These are phyloP conservation scores for Phasianus colchicus DNA, from an alignment of 2,113 vertebrate species.

Conservation along the genomic window DNA sequence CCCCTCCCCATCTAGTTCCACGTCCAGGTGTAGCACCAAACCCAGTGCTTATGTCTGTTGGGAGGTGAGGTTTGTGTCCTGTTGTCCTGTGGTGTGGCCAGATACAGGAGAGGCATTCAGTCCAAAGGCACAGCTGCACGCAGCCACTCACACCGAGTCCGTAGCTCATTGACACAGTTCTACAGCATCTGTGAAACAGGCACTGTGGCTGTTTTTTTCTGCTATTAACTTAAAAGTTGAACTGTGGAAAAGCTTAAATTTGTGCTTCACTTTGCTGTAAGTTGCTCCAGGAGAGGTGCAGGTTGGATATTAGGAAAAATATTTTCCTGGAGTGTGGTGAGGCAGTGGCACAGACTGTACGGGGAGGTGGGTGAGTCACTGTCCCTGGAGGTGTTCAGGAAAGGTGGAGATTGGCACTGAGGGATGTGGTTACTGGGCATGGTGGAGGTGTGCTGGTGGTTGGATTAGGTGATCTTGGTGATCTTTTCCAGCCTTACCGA, in stretches of 20 bases:
- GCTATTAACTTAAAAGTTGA: background rate
- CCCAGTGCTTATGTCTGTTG: background rate
- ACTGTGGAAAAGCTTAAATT: background rate
- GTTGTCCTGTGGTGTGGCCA: background rate
- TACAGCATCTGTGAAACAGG: background rate
- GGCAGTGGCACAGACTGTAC: too few relatives aligned
- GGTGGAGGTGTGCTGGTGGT: too few relatives aligned
- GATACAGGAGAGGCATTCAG: background rate
- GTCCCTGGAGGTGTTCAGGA: too few relatives aligned
- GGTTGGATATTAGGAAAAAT: too few relatives aligned
- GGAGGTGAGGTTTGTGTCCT: background rate
- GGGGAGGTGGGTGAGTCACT: too few relatives aligned
- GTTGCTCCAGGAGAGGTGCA: too few relatives aligned
- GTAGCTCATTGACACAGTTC: background rate
- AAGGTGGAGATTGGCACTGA: too few relatives aligned
- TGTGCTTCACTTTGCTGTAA: background rate
- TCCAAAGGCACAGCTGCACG: background rate
- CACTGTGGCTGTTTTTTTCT: background rate
- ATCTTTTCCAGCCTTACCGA: too few relatives aligned
- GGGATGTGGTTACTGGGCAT: too few relatives aligned
- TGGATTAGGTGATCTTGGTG: too few relatives aligned
- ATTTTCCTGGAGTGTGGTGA: too few relatives aligned
- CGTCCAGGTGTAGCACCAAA: fast-evolving
- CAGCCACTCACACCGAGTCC: background rate
- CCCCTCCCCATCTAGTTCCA: background rate